phyloP scores from a whole-genome alignment of 2,888 invertebrate genomes.

The Antitype chi region DNA sequence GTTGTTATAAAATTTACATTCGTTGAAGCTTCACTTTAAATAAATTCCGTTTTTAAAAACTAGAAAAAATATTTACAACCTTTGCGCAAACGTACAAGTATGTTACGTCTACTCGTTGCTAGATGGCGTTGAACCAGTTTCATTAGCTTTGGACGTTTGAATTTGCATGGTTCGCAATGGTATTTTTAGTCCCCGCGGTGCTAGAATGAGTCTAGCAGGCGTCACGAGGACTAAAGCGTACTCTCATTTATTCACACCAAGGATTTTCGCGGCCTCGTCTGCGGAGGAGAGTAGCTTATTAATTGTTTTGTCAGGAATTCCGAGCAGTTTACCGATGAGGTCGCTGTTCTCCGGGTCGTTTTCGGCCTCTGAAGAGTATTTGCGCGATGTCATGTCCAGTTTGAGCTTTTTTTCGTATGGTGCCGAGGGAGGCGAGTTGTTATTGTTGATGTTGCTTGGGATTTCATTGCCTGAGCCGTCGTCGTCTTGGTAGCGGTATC shows the following conservation, averaged over 20 bases:
- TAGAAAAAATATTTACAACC: slow-evolving; percentile 43
- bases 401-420: slow-evolving; percentile 90
- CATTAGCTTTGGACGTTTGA: slow-evolving; percentile 71
- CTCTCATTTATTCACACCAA: slow-evolving; percentile 94
- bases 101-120: slow-evolving; percentile 76
- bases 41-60: slow-evolving; percentile 54
- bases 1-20: slow-evolving; percentile 68
- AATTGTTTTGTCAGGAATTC: slow-evolving; percentile 96
- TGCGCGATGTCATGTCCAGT: slow-evolving; percentile 86
- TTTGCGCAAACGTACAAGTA: slow-evolving; percentile 32
- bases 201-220: slow-evolving; percentile 86
- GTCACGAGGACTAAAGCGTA: slow-evolving; percentile 90
- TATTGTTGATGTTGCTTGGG: slow-evolving; percentile 89
- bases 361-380: slow-evolving; percentile 87
- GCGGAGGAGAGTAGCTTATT: slow-evolving; percentile 95
- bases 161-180: slow-evolving; percentile 67
- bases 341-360: slow-evolving; percentile 92
- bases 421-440: slow-evolving; percentile 90
- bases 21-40: slow-evolving; percentile 60
- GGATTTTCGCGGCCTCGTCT: slow-evolving; percentile 96
- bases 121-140: slow-evolving; percentile 80
- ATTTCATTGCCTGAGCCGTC: slow-evolving; percentile 87
- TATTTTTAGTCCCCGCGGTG: slow-evolving; percentile 86
- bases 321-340: slow-evolving; percentile 96
- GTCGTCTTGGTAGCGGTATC: slow-evolving; percentile 86